Conservation (phyloP, 1,140 invertebrate genomes). For the Zaprionus davidi region DNA sequence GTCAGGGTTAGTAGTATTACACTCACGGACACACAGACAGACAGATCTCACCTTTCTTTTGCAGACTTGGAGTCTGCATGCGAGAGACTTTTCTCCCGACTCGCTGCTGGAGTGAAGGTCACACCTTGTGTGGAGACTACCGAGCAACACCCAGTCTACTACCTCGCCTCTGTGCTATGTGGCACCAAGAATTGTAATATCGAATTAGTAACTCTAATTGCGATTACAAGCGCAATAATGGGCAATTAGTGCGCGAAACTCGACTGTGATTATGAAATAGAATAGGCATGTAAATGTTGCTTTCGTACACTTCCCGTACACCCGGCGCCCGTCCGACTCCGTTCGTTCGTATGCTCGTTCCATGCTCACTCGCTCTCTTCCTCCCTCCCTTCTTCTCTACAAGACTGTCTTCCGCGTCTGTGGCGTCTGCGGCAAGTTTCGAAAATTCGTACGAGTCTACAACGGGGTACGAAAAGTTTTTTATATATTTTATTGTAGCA, state of each 20-base stretch:
- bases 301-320: slow-evolving; percentile 3
- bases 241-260: slow-evolving; percentile 69
- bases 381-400: neutral
- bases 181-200: slow-evolving; percentile 35
- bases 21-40: neutral
- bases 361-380: neutral
- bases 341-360: neutral
- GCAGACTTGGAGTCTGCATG: neutral
- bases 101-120: slow-evolving; percentile 33
- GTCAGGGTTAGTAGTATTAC: slow-evolving; percentile 38
- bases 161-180: neutral
- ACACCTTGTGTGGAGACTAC: slow-evolving; percentile 5
- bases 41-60: slow-evolving; percentile 17
- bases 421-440: slow-evolving; percentile 56
- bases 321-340: neutral
- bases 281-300: slow-evolving; percentile 73
- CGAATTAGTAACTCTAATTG: slow-evolving; percentile 36
- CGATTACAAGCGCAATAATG: slow-evolving; percentile 58
- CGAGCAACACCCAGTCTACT: neutral
- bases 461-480: slow-evolving; percentile 27
- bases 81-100: slow-evolving; percentile 3
- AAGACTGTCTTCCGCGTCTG: slow-evolving; percentile 69
- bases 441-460: slow-evolving; percentile 29
- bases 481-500: slow-evolving; percentile 44
- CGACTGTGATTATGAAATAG: slow-evolving; percentile 72